Conservation (phyloP, 1,140 invertebrate genomes). For the Rhagoletis zephyria region DNA sequence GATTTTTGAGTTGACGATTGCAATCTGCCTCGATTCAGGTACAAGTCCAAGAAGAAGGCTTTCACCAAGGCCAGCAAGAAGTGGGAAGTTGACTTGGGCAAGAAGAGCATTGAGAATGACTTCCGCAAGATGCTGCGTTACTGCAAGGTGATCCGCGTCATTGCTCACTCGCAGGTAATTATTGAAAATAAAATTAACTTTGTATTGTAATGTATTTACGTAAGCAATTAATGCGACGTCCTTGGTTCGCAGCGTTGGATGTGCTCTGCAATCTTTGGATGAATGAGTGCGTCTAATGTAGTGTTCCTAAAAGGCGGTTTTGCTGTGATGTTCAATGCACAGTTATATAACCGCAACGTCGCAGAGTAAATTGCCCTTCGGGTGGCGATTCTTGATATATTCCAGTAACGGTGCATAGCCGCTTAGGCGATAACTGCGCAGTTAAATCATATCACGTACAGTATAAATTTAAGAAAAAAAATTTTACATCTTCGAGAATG, state of each 20-base stretch:
- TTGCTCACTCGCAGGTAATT: constrained; percentile 96
- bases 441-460: constrained; percentile 83
- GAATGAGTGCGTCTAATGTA: constrained; percentile 60
- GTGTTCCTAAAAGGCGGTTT: constrained; percentile 70
- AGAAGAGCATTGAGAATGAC: constrained; percentile 96
- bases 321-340: constrained; percentile 70
- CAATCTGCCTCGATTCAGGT: constrained; percentile 79
- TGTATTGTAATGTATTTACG: background rate
- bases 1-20: constrained; percentile 4
- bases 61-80: constrained; percentile 99
- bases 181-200: constrained; percentile 42
- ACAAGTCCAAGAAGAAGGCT: constrained; percentile 99
- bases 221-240: constrained; percentile 62
- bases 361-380: constrained; percentile 76
- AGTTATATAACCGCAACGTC: constrained; percentile 75
- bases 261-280: constrained; percentile 56
- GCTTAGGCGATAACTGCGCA: constrained; percentile 78
- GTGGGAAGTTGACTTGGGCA: constrained; percentile 96
- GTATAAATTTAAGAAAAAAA: constrained; percentile 43
- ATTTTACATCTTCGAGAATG: background rate
- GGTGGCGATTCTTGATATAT: constrained; percentile 79
- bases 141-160: constrained; percentile 95
- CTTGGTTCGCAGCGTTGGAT: constrained; percentile 65
- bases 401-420: constrained; percentile 81
- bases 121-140: constrained; percentile 98